phyloP scores from a whole-genome alignment of 2,797 vertebrate species.

The Toxotes lorentzi region DNA sequence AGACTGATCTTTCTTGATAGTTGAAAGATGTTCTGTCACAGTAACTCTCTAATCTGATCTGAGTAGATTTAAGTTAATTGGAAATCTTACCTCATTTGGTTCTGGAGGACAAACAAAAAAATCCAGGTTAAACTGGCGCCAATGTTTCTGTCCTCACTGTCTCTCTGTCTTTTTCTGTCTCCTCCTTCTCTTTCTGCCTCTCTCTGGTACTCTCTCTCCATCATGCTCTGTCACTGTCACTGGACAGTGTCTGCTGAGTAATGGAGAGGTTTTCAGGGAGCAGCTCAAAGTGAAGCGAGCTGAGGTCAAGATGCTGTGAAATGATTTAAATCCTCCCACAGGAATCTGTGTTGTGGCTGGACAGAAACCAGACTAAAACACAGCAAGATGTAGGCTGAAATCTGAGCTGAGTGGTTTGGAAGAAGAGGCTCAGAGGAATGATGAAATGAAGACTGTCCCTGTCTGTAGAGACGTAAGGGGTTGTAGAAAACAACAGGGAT shows the following conservation, averaged over 20 bases:
- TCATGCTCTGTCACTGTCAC: constrained; percentile 11
- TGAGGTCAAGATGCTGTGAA: constrained; percentile 22
- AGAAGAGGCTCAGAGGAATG: background rate
- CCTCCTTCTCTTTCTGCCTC: too few species aligned
- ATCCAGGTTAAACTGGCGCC: background rate
- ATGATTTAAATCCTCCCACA: constrained; percentile 40
- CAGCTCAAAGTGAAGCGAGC: background rate
- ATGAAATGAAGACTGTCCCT: background rate
- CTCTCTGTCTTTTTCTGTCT: too few species aligned
- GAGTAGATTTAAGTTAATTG: background rate
- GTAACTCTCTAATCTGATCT: background rate
- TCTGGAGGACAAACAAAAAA: background rate
- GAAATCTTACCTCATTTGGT: background rate
- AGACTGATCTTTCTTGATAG: background rate
- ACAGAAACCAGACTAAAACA: background rate
- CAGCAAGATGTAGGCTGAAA: background rate
- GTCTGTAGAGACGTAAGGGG: background rate
- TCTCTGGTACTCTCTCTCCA: background rate
- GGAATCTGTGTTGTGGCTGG: constrained; percentile 15
- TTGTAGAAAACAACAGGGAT: background rate
- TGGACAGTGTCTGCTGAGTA: constrained; percentile 20
- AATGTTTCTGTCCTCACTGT: background rate
- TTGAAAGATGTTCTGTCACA: too few species aligned
- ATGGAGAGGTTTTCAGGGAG: constrained; percentile 21
- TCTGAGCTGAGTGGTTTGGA: background rate